Percentiles rank a stretch among this genome's conserved stretches.
Conservation (phyloP, 2,113 vertebrate genomes). For the Colossoma macropomum region DNA sequence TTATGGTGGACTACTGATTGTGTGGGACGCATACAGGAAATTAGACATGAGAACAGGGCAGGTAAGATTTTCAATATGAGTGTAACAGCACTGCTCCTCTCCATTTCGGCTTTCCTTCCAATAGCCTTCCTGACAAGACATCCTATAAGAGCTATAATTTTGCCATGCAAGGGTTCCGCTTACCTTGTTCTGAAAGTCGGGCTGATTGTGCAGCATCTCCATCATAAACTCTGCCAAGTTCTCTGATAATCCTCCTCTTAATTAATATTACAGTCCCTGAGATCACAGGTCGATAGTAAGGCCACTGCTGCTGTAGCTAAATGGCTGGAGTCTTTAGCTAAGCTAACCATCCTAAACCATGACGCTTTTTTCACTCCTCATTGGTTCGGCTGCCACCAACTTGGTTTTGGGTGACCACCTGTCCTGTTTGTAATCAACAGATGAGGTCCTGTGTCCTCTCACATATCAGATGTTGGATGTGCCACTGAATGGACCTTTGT, state of each 20-base stretch:
- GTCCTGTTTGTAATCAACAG: conserved; percentile 64
- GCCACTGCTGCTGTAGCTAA: conserved; percentile 60
- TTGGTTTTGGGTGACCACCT: conserved; percentile 70
- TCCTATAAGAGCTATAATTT: conserved; percentile 52
- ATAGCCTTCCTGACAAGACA: not conserved
- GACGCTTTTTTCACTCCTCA: conserved; percentile 53
- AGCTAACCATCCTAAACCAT: conserved; percentile 64
- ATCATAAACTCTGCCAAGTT: conserved; percentile 58
- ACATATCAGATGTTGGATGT: conserved; percentile 50
- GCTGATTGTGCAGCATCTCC: conserved; percentile 74
- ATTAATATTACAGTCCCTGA: conserved; percentile 64
- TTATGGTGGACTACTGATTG: no score
- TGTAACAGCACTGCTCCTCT: not conserved
- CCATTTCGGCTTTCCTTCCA: not conserved
- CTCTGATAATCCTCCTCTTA: conserved; percentile 63
- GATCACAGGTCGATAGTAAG: conserved; percentile 56
- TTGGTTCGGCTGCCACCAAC: conserved; percentile 52
- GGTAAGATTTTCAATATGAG: no score
- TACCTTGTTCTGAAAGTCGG: conserved; percentile 78
- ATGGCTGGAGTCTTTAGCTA: conserved; percentile 59
- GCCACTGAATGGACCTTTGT: conserved; percentile 33
- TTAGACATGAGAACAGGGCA: no score
- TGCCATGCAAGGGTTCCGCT: conserved; percentile 68
- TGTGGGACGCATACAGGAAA: no score
- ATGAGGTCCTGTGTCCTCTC: conserved; percentile 69